Percentiles rank a stretch among this genome's conserved stretches.
phyloP scores from a whole-genome alignment of 2,113 vertebrate species.

The Baryphthengus martii region DNA sequence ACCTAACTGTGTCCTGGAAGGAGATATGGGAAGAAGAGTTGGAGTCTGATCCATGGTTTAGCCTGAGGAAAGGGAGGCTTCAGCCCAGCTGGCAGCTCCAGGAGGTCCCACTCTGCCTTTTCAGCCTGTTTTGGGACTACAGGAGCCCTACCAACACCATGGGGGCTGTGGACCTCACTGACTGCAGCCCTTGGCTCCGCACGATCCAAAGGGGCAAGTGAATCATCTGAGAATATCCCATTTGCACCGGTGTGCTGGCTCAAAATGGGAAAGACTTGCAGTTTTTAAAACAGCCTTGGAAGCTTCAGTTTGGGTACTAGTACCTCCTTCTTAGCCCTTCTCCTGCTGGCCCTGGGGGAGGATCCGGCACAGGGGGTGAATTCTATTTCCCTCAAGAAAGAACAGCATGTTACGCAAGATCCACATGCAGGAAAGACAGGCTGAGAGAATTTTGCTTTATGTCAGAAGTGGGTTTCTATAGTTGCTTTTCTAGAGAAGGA shows the following conservation, averaged over 20 bases:
- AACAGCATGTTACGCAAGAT: not conserved
- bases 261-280: not conserved
- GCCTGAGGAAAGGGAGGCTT: not conserved
- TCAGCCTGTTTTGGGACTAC: not conserved
- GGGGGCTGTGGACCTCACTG: not conserved
- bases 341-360: not conserved
- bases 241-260: not conserved
- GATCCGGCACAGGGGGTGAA: not conserved
- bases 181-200: not conserved
- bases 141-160: not conserved
- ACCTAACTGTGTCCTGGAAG: not conserved
- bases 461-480: not conserved
- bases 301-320: not conserved
- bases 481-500: not conserved
- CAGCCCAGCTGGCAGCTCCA: not conserved
- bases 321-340: not conserved
- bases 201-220: fast-evolving
- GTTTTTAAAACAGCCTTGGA: not conserved
- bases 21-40: not conserved
- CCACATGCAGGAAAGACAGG: not conserved
- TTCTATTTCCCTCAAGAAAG: not conserved
- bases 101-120: not conserved
- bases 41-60: not conserved
- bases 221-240: not conserved
- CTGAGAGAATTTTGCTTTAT: not conserved